Conservation (phyloP, 1,140 invertebrate species). For the Drosophila insularis region DNA sequence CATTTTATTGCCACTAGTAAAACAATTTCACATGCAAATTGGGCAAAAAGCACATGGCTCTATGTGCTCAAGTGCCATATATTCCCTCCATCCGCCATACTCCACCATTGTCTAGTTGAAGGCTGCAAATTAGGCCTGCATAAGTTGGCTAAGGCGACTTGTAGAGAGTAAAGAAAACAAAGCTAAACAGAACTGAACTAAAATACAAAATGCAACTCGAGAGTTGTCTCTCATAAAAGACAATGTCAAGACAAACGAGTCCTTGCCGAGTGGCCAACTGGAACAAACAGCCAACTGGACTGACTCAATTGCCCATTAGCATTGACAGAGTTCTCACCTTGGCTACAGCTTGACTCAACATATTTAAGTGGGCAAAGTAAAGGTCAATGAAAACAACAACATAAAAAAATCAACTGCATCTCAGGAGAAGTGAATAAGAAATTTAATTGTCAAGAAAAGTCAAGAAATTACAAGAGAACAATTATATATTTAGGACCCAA, state of each 20-base stretch:
- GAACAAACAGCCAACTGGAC: neutral
- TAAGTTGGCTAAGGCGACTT: neutral
- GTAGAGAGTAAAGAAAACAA: conserved; percentile 6
- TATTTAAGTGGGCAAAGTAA: neutral
- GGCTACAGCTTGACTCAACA: neutral
- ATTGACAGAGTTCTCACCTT: conserved; percentile 6
- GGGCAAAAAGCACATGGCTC: conserved; percentile 4
- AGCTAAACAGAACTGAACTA: conserved; percentile 36
- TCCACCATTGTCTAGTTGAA: conserved; percentile 5
- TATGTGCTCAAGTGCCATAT: conserved; percentile 9
- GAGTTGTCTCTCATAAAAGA: conserved; percentile 13
- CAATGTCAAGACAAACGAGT: conserved; percentile 47
- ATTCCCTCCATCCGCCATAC: neutral
- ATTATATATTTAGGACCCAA: no score
- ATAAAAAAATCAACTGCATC: neutral
- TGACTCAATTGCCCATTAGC: neutral
- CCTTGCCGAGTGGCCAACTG: conserved; percentile 9
- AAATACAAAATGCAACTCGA: conserved; percentile 29
- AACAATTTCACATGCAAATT: conserved; percentile 53
- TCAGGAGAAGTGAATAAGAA: neutral
- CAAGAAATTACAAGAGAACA: no score
- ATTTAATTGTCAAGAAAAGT: neutral
- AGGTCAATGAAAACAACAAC: neutral
- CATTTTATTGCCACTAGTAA: conserved; percentile 60
- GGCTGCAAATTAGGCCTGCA: conserved; percentile 16